Evolutionary conservation across 2,113 vertebrate species (phyloP), one percentile per base, ranked within the genome.

Genomic region (Ctenomys sociabilis): DNA sequence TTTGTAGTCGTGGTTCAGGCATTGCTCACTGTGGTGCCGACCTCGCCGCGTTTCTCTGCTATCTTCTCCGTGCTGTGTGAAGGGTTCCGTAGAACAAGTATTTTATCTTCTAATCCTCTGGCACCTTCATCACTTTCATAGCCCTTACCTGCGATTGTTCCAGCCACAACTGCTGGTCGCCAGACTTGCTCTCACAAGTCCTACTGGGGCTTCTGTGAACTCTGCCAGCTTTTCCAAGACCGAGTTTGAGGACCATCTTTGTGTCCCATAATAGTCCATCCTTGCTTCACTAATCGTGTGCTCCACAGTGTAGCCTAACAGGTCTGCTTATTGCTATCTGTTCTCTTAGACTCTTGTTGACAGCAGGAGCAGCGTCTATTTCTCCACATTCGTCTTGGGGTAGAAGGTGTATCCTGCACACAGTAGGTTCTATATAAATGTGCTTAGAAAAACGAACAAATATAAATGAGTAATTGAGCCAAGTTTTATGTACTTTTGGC

Each of bases 401-500:
- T 77, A 54, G 16, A 92, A 19, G 70, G 59, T 43, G 28, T 54
- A 77, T 43, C 72, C 40, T 57, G 45, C 14, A 78, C 14, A 82
- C 7, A 93, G n/a, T 57, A 49, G n/a, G 70, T 37, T 73, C 49
- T 59, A 92, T 22, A 82, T 90, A 57, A 85, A 68, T 68, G 14
- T n/a, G 66, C 78, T 91, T 85, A 37, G 30, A 89, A 80, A 75
- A 77, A 89, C 90, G 61, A 85, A 54, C 26, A 37, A 73, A 52
- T 90, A 32, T 61, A 88, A 94, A n/a, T 68, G 32, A 57, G n/a
- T 45, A 22, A 91, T 21, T 35, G 21, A n/a, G 11, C 9, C 40
- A 95, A 89, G 2, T 21, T 78, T 72, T 92, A 11, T 70, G 24
- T 64, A 40, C 22, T 75, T 93, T 89, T 64, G 14, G 16, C n/a